A percentile compares a stretch with the other conserved stretches of the same genome.
These are phyloP conservation scores for Eupithecia inturbata DNA, from an alignment of 2,888 invertebrate species.

Conservation along the genomic window DNA sequence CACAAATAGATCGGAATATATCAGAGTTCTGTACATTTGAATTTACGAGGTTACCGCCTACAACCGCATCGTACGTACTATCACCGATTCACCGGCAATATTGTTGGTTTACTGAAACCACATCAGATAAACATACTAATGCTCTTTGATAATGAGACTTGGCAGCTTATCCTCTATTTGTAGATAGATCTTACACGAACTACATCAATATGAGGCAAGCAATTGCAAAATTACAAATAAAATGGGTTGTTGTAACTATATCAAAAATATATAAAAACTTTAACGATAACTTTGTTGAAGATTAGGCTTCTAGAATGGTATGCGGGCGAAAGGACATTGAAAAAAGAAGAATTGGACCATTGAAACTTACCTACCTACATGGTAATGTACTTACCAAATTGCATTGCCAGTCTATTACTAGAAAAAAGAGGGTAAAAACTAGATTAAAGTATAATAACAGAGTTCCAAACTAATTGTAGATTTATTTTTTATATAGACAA, in stretches of 20 bases:
- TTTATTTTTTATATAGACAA: not conserved
- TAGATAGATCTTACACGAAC: not conserved
- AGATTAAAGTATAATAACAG: not conserved
- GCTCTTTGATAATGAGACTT: slow-evolving; percentile 18
- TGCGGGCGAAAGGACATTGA: no score
- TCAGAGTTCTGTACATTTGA: slow-evolving; percentile 37
- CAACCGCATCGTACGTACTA: slow-evolving; percentile 25
- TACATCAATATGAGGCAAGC: not conserved
- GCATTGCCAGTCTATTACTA: not conserved
- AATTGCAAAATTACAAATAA: not conserved
- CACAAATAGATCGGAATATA: slow-evolving; percentile 41
- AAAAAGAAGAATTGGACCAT: no score
- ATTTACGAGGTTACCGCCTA: slow-evolving; percentile 40
- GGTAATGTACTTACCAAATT: no score
- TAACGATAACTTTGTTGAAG: no score
- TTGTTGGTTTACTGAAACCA: slow-evolving; percentile 22
- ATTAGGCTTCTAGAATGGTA: no score
- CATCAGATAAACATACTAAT: slow-evolving; percentile 9
- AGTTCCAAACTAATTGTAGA: no score
- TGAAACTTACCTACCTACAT: no score
- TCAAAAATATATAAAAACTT: no score
- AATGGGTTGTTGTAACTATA: not conserved
- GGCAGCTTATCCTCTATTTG: not conserved
- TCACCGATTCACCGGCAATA: slow-evolving; percentile 7
- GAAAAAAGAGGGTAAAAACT: not conserved